These are phyloP conservation scores for Hirtodrosophila confusa DNA, from an alignment of 2,888 invertebrate species.

Conservation along the genomic window DNA sequence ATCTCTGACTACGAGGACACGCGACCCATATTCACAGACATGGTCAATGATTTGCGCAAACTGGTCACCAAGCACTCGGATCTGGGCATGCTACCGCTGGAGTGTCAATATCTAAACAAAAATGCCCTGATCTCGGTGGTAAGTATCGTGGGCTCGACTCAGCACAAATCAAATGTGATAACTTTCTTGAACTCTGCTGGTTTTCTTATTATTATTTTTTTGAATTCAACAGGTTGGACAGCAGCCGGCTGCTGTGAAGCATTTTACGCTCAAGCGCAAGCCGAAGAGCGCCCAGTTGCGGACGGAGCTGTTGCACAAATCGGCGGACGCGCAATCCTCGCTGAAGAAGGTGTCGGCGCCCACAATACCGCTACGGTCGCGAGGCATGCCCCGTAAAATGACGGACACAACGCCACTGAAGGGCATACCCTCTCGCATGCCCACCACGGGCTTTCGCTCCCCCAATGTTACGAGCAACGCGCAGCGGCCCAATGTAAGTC, in stretches of 20 bases:
- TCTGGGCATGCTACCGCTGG: constrained; percentile 94
- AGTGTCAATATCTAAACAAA: constrained; percentile 98
- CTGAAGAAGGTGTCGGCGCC: constrained; percentile 94
- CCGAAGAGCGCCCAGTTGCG: constrained; percentile 96
- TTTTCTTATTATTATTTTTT: too few species aligned
- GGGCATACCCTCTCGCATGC: constrained; percentile 94
- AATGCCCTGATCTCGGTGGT: constrained; percentile 95
- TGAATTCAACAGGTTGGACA: constrained; percentile 88
- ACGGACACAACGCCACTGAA: constrained; percentile 97
- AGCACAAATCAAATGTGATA: background rate
- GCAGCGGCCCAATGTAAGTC: constrained; percentile 85
- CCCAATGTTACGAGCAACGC: constrained; percentile 83
- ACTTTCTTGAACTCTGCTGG: background rate
- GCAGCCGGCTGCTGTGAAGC: constrained; percentile 93
- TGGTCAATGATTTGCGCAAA: constrained; percentile 93
- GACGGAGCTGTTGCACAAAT: constrained; percentile 95
- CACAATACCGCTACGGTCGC: constrained; percentile 93
- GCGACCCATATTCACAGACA: constrained; percentile 94
- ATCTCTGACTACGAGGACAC: constrained; percentile 95
- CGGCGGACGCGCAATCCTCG: constrained; percentile 94
- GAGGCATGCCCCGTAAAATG: constrained; percentile 97
- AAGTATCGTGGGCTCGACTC: constrained; percentile 31
- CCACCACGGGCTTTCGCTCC: constrained; percentile 87
- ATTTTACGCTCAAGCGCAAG: constrained; percentile 96
- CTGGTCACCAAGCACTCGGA: constrained; percentile 93